Evolutionary conservation across 2,888 invertebrate genomes (phyloP).

Genomic region (Operophtera brumata): DNA sequence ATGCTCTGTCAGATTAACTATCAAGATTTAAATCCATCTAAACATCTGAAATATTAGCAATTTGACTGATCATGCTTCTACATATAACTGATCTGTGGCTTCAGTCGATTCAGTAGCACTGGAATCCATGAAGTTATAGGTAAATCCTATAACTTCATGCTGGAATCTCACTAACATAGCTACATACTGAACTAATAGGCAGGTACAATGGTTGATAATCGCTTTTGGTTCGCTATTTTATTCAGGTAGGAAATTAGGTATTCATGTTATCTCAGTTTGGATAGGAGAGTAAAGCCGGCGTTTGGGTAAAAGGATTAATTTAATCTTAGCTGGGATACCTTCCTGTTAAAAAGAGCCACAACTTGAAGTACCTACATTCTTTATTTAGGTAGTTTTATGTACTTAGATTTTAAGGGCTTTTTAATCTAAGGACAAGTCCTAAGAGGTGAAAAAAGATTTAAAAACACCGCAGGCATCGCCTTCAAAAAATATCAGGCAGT

Average conservation of each 20-base stretch:
- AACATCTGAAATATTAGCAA: too few relatives aligned
- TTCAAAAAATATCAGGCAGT: too few relatives aligned
- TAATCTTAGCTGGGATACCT: not conserved
- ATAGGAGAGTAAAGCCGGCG: not conserved
- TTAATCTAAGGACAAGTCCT: too few relatives aligned
- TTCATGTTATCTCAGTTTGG: constrained; percentile 1
- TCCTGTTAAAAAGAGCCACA: not conserved
- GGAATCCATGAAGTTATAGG: too few relatives aligned
- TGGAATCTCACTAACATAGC: not conserved
- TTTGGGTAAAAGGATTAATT: not conserved
- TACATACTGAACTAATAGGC: not conserved
- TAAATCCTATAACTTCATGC: too few relatives aligned
- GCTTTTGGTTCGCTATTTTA: not conserved
- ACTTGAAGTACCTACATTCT: too few relatives aligned
- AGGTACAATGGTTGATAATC: not conserved
- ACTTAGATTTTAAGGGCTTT: too few relatives aligned
- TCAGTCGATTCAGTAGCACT: not conserved
- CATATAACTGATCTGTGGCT: not conserved
- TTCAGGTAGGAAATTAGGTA: not conserved
- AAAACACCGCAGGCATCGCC: too few relatives aligned
- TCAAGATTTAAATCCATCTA: too few relatives aligned
- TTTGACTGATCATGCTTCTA: not conserved
- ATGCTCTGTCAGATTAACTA: not conserved
- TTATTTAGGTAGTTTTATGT: too few relatives aligned
- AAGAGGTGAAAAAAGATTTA: too few relatives aligned